Percentiles rank a stretch among this genome's conserved stretches.
Conservation (phyloP, 2,888 invertebrate genomes). For the Catocala nupta region DNA sequence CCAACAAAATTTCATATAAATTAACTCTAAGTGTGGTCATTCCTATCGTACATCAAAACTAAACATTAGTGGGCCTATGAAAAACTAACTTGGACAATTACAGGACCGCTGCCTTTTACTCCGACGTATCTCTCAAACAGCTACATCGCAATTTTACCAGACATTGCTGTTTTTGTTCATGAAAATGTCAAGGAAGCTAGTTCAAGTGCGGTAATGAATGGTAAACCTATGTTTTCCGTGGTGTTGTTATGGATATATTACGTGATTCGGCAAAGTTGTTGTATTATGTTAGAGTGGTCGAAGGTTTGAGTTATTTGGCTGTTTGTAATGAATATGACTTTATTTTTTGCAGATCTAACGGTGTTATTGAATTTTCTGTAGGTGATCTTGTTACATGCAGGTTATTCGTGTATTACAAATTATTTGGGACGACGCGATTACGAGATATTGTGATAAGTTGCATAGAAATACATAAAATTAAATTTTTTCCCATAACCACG, state of each 20-base stretch:
- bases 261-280: slow-evolving; percentile 38
- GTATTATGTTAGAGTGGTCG: slow-evolving; percentile 38
- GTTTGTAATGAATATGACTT: slow-evolving; percentile 38
- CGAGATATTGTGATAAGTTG: no score
- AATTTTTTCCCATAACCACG: no score
- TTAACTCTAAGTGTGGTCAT: slow-evolving; percentile 51
- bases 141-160: slow-evolving; percentile 19
- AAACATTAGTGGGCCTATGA: slow-evolving; percentile 61
- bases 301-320: slow-evolving; percentile 47
- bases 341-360: slow-evolving; percentile 32
- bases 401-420: no score
- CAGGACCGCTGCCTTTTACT: slow-evolving; percentile 40
- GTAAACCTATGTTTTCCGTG: background rate
- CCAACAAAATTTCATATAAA: slow-evolving; percentile 25
- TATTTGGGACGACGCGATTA: no score
- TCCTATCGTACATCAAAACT: slow-evolving; percentile 62
- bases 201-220: slow-evolving; percentile 12
- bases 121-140: slow-evolving; percentile 3
- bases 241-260: slow-evolving; percentile 13
- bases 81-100: slow-evolving; percentile 73
- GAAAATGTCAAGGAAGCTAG: background rate
- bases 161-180: slow-evolving; percentile 17
- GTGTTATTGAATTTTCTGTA: slow-evolving; percentile 13
- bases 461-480: no score
- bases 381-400: slow-evolving; percentile 14